A percentile compares a stretch with the other conserved stretches of the same genome.
phyloP scores from a whole-genome alignment of 2,797 vertebrate genomes.

The Anguilla marmorata region DNA sequence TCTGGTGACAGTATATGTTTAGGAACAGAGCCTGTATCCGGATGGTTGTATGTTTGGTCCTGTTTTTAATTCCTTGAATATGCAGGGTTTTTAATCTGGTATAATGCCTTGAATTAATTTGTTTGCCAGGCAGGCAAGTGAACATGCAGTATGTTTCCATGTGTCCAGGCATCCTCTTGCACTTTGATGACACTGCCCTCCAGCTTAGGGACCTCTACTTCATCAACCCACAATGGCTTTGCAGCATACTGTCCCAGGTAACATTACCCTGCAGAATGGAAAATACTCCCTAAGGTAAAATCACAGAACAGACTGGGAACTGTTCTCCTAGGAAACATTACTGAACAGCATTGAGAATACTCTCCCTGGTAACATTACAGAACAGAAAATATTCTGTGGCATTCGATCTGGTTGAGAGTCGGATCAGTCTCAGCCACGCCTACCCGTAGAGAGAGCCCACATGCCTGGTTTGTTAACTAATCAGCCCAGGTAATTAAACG shows the following conservation, averaged over 20 bases:
- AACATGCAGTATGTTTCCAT: neutral
- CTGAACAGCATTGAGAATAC: neutral
- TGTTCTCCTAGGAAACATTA: neutral
- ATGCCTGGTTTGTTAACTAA: too few species aligned
- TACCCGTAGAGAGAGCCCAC: neutral
- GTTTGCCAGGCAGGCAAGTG: neutral
- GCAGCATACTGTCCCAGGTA: slow-evolving; percentile 94
- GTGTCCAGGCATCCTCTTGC: slow-evolving; percentile 84
- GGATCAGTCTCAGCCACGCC: neutral
- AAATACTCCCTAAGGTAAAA: neutral
- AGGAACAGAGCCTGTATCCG: neutral
- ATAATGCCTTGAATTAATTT: neutral
- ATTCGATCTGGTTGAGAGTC: neutral
- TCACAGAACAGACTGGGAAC: neutral
- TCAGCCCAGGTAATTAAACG: neutral
- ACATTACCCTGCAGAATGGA: slow-evolving; percentile 14
- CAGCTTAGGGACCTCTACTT: slow-evolving; percentile 92
- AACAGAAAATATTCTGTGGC: neutral
- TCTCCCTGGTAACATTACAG: neutral
- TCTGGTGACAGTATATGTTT: neutral
- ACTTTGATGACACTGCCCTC: slow-evolving; percentile 92
- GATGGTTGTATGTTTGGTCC: neutral
- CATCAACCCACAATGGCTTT: slow-evolving; percentile 93
- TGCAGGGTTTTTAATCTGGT: neutral
- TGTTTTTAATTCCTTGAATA: neutral